Percentiles rank a stretch among this genome's conserved stretches.
Conservation (phyloP, 2,797 vertebrate genomes). For the Diceros bicornis region DNA sequence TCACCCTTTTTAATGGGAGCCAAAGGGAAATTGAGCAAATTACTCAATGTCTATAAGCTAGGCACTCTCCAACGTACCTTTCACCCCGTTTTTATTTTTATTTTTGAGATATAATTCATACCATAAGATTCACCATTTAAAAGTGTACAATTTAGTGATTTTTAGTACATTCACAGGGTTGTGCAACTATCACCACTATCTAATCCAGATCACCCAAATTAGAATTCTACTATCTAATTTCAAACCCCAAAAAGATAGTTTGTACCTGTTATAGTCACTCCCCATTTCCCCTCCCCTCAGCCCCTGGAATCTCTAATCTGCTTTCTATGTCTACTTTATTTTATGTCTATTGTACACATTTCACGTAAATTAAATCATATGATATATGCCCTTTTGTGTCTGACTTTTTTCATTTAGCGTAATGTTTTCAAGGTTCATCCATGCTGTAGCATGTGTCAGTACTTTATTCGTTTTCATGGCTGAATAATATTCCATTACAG, state of each 20-base stretch:
- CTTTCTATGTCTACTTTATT: not conserved
- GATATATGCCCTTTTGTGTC: not conserved
- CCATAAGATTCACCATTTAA: not conserved
- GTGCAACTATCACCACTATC: not conserved
- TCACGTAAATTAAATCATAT: not conserved
- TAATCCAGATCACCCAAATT: not conserved
- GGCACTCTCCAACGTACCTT: not conserved
- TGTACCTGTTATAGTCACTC: not conserved
- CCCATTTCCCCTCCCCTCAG: not conserved
- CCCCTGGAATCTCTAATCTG: not conserved
- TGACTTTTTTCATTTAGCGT: not conserved
- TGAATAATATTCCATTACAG: not conserved
- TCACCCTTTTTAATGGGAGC: not conserved
- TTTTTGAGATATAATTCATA: not conserved
- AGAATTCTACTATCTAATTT: slow-evolving; percentile 2
- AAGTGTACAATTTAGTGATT: not conserved
- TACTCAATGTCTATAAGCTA: not conserved
- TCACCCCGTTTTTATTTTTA: not conserved
- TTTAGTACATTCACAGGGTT: not conserved
- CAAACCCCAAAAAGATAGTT: not conserved
- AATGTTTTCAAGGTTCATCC: not conserved
- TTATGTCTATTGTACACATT: not conserved
- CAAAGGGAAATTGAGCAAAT: not conserved
- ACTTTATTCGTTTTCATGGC: not conserved
- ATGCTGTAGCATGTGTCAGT: not conserved